Conservation (phyloP, 2,888 invertebrate species). For the Agrilus biguttatus region DNA sequence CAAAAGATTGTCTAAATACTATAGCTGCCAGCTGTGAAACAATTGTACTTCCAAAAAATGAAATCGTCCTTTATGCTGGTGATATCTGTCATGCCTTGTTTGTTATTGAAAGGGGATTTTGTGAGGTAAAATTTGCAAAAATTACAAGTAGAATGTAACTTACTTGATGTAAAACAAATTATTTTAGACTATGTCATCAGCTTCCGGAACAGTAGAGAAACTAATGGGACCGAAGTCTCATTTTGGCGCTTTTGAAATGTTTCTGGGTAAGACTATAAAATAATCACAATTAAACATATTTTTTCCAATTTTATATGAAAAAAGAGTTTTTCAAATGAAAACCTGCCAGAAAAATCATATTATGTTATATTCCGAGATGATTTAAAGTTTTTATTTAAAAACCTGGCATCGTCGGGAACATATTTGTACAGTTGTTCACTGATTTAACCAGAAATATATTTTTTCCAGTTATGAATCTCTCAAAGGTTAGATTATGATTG, state of each 20-base stretch:
- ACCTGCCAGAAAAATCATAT: too few relatives aligned
- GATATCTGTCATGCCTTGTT: slow-evolving; percentile 13
- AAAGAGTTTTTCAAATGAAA: too few relatives aligned
- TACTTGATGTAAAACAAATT: background rate
- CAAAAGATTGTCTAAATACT: slow-evolving; percentile 5
- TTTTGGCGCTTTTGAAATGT: slow-evolving; percentile 14
- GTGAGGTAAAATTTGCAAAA: slow-evolving; percentile 10
- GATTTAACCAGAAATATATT: too few relatives aligned
- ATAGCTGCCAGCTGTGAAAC: slow-evolving; percentile 9
- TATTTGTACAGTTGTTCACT: too few relatives aligned
- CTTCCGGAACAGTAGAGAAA: slow-evolving; percentile 10
- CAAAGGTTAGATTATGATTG: too few relatives aligned
- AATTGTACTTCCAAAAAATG: slow-evolving; percentile 12
- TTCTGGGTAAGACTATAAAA: slow-evolving; percentile 8
- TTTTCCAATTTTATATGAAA: too few relatives aligned
- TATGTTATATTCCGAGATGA: too few relatives aligned
- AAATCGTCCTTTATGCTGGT: slow-evolving; percentile 14
- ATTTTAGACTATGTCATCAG: slow-evolving; percentile 11
- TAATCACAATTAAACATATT: background rate
- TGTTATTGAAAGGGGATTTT: slow-evolving; percentile 15
- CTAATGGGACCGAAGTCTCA: slow-evolving; percentile 10
- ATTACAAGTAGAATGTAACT: background rate
- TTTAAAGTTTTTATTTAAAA: too few relatives aligned
- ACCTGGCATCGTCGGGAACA: too few relatives aligned
- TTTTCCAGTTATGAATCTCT: too few relatives aligned